Evolutionary conservation across 64 coral and sea anemone species (phyloP).

Genomic region (Stylophora pistillata): DNA sequence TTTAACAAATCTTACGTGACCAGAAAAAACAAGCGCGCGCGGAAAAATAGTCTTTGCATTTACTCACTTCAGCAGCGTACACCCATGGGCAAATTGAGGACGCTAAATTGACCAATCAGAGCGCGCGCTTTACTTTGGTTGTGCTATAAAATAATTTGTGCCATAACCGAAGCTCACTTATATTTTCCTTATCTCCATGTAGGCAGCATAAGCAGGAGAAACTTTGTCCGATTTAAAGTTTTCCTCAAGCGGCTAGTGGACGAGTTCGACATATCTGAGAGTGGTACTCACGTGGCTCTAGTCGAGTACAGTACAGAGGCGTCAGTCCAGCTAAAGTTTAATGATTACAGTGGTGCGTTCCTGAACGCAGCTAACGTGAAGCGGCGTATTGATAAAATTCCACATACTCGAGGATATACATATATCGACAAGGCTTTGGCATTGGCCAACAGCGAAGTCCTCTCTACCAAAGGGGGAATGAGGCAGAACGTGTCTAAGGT

Average conservation of each 20-base stretch:
- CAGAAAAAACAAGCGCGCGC: too few relatives aligned
- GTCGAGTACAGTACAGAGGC: conserved; percentile 7
- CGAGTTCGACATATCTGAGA: conserved; percentile 26
- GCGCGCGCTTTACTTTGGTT: too few relatives aligned
- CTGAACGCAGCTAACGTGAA: conserved; percentile 39
- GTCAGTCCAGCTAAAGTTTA: conserved; percentile 6
- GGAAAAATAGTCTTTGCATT: too few relatives aligned
- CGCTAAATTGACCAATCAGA: too few relatives aligned
- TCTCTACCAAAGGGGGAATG: conserved; percentile 22
- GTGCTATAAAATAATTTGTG: too few relatives aligned
- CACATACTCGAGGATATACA: conserved; percentile 7
- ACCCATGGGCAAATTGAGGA: too few relatives aligned
- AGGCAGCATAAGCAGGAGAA: conserved; percentile 6
- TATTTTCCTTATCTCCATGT: not conserved
- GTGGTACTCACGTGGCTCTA: conserved; percentile 23
- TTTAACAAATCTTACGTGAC: too few relatives aligned
- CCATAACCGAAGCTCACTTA: not conserved
- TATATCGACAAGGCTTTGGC: conserved; percentile 29
- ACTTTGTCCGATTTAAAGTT: not conserved
- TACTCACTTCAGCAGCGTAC: too few relatives aligned
- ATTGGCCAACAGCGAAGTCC: not conserved
- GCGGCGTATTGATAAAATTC: not conserved
- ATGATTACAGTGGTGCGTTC: not conserved
- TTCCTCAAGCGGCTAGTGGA: conserved; percentile 2
- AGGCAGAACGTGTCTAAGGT: conserved; percentile 14